Evolutionary conservation across 2,113 vertebrate genomes (phyloP).

Genomic region (Pycnonotus jocosus): DNA sequence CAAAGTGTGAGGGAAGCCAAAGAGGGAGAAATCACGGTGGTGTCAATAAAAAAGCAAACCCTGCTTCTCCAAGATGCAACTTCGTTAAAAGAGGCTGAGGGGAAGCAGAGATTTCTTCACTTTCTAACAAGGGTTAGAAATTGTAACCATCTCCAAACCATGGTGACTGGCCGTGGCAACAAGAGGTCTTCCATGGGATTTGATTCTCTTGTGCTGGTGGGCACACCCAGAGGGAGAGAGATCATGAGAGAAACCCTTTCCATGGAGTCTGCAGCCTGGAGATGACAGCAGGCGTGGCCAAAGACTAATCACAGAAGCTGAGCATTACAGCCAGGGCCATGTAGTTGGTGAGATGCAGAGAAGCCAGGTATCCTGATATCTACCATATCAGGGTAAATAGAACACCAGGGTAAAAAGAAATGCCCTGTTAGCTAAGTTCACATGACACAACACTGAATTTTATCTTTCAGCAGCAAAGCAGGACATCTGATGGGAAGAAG

Average conservation of each 20-base stretch:
- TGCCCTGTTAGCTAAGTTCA: background rate
- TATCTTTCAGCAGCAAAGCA: background rate
- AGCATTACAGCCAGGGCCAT: background rate
- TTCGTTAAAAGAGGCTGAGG: background rate
- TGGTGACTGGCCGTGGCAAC: fast-evolving
- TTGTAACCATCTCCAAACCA: too few relatives aligned
- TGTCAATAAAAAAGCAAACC: background rate
- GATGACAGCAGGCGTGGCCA: background rate
- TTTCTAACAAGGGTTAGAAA: too few relatives aligned
- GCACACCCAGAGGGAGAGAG: background rate
- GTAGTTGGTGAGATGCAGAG: background rate
- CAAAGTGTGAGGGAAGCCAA: background rate
- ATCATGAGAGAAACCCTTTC: background rate
- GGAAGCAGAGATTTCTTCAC: background rate
- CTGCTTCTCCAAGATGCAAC: background rate
- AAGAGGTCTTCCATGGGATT: background rate
- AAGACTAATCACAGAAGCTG: background rate
- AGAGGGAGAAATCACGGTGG: background rate
- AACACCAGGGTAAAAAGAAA: background rate
- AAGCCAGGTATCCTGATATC: background rate
- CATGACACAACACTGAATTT: background rate
- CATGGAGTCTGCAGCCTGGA: background rate
- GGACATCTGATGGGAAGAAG: background rate
- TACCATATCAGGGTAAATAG: background rate
- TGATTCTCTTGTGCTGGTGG: background rate